Evolutionary conservation across 2,797 vertebrate species (phyloP), one percentile per base, ranked within the genome.

Genomic region (Lagocephalus sceleratus): DNA sequence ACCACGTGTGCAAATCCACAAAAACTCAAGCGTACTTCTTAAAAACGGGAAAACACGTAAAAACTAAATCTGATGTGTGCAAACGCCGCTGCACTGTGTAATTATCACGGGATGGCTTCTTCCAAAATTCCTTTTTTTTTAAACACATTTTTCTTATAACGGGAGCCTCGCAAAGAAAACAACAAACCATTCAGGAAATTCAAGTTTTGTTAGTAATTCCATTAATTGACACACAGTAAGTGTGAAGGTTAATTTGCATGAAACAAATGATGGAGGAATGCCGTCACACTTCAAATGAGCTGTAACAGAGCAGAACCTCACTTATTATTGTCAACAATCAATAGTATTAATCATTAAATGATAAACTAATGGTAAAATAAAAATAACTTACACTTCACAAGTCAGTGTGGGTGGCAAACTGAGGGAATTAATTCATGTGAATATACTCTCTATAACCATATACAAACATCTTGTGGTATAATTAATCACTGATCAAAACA

Each of bases 1-100:
- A 76, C 84, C 83, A 87, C 85, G 57, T 89, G 81, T 88, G 87
- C 87, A 89, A 86, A 89, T 87, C 67, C 85, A 88, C 87, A 87
- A 87, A 82, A 88, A 79, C 69, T 76, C 76, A 86, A 87, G 79
- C 79, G 79, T 77, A 80, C 81, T 74, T 87, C 57, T 76, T 76
- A 58, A 82, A 81, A 82, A 85, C 66, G 32, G 32, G 70, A 73
- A 85, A 78, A 85, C 58, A 80, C 59, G 75, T 40, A 75, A 57
- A 72, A 68, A 72, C 57, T 66, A 74, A 67, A 65, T 75, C 66
- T 54, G 61, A 62, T 75, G 71, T 51, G 21, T 54, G 43, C 52
- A 54, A 73, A 60, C 51, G 49, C 14, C 45, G 25, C 20, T 55
- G 47, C 41, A 62, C 43, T 52, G 26, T 56, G 51, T 23, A 41